Evolutionary conservation across 2,888 invertebrate species (phyloP).

Genomic region (Pachymerium ferrugineum): DNA sequence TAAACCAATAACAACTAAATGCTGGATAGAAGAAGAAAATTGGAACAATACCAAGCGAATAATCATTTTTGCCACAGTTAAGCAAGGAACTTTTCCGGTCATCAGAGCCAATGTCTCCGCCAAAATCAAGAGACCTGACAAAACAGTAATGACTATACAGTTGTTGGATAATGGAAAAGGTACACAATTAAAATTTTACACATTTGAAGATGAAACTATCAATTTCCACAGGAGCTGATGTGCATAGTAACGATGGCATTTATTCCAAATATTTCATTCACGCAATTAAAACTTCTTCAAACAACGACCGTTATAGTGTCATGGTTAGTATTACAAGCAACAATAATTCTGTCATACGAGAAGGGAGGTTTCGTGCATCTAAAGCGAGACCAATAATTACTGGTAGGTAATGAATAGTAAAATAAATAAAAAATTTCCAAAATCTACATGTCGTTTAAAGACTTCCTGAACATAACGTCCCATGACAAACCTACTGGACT

Average conservation of each 20-base stretch:
- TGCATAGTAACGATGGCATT: neutral
- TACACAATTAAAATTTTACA: neutral
- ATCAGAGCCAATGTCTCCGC: slow-evolving; percentile 5
- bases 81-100: slow-evolving; percentile 29
- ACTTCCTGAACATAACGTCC: neutral
- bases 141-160: neutral
- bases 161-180: slow-evolving; percentile 28
- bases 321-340: neutral
- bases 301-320: neutral
- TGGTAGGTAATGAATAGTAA: neutral
- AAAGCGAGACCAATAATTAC: neutral
- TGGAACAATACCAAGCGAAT: neutral
- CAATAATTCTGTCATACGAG: neutral
- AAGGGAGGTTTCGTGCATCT: neutral
- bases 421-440: neutral
- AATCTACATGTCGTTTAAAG: neutral
- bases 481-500: neutral
- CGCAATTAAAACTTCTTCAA: neutral
- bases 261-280: neutral
- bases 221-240: neutral
- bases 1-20: neutral
- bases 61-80: slow-evolving; percentile 8
- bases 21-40: neutral
- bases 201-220: neutral
- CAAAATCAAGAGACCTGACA: neutral